Evolutionary conservation across 2,888 invertebrate species (phyloP), one percentile per base, ranked within the genome.

Genomic region (Brachyptera risi): DNA sequence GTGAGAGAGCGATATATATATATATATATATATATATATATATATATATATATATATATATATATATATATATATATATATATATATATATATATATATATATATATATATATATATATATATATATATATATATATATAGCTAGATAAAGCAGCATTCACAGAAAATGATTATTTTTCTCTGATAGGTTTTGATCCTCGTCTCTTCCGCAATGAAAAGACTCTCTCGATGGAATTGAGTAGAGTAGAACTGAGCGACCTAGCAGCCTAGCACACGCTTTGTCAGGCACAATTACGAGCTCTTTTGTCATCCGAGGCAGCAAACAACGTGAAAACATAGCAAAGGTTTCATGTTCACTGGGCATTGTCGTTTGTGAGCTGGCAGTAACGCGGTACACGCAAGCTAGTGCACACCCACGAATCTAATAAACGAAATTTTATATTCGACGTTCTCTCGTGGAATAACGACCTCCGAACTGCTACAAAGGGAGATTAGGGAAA

Each of bases 101-200:
- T n/a, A n/a, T n/a, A n/a, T n/a, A n/a, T n/a, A n/a, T n/a, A n/a
- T n/a, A n/a, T n/a, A n/a, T n/a, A n/a, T n/a, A n/a, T n/a, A n/a
- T n/a, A n/a, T n/a, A n/a, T n/a, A n/a, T n/a, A n/a, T n/a, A n/a
- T n/a, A n/a, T n/a, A n/a, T n/a, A n/a, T n/a, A 11, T 11, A 11
- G n/a, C 3, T 11, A 15, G 19, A 21, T 5, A 42, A 42, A 9
- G n/a, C 51, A 11, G 2, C 51, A 31, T 51, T 51, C 15, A 27
- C 15, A 17, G 51, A 31, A 51, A 51, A 51, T 51, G 51, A 51
- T 51, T 51, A 51, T 51, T 51, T 51, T 51, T 51, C 51, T 35
- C 21, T 51, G 51, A 51, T 51, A 35, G 35, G 54, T 37, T 37
- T 54, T 35, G n/a, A 19, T 37, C 54, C 24, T 24, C 21, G n/a